Conservation (phyloP, 2,888 invertebrate species). For the Conops quadrifasciatus region DNA sequence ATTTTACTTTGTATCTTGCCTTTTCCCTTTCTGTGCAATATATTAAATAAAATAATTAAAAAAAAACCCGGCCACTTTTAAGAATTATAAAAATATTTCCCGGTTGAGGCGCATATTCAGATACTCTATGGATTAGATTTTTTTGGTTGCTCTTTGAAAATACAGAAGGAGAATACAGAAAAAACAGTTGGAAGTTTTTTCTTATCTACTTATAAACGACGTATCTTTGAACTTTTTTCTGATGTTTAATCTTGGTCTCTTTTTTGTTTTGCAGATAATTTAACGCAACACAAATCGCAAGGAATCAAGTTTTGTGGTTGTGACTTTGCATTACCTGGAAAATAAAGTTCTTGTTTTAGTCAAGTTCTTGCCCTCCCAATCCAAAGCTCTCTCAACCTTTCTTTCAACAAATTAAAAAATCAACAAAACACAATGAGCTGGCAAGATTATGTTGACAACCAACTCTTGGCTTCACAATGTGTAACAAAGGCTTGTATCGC, state of each 20-base stretch:
- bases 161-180: neutral
- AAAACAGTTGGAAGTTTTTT: neutral
- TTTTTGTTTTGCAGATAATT: constrained; percentile 27
- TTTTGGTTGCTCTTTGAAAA: neutral
- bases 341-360: constrained; percentile 21
- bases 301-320: constrained; percentile 23
- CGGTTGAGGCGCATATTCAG: no score
- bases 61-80: constrained; percentile 25
- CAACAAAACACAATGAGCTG: constrained; percentile 78
- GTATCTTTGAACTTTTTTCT: neutral
- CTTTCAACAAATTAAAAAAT: constrained; percentile 40
- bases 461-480: constrained; percentile 93
- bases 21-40: constrained; percentile 24
- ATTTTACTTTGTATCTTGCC: constrained; percentile 33
- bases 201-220: neutral
- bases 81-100: constrained; percentile 21
- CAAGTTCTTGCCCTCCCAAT: constrained; percentile 14
- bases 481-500: constrained; percentile 94
- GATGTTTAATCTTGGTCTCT: constrained; percentile 12
- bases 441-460: constrained; percentile 98
- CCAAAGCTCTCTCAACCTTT: constrained; percentile 11
- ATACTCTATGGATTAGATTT: neutral
- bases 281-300: neutral
- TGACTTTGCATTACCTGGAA: constrained; percentile 14
- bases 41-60: constrained; percentile 3